phyloP scores from a whole-genome alignment of 2,888 invertebrate genomes.

The Bombyx huttoni region DNA sequence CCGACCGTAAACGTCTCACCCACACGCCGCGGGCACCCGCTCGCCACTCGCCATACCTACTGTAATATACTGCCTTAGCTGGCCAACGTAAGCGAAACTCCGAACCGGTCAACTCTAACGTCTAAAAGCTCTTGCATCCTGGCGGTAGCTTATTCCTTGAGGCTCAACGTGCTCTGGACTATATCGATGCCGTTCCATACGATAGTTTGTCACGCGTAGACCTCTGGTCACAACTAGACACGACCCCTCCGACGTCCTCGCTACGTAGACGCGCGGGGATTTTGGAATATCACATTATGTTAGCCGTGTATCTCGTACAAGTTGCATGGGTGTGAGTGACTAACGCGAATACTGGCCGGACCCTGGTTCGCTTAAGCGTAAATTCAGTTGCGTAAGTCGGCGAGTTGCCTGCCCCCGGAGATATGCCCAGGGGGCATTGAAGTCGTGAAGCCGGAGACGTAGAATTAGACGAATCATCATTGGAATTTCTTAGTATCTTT shows the following conservation, averaged over 20 bases:
- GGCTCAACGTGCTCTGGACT: constrained; percentile 29
- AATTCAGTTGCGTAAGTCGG: constrained; percentile 69
- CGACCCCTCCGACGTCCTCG: constrained; percentile 36
- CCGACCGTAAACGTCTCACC: constrained; percentile 71
- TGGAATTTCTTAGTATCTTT: background rate
- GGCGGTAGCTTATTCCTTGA: constrained; percentile 3
- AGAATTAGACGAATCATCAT: background rate
- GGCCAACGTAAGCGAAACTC: constrained; percentile 26
- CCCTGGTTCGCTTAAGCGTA: constrained; percentile 65
- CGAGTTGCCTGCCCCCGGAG: constrained; percentile 59
- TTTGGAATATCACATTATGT: constrained; percentile 20
- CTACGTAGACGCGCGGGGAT: constrained; percentile 25
- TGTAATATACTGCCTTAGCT: constrained; percentile 38
- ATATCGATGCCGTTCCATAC: constrained; percentile 61
- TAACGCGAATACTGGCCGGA: constrained; percentile 53
- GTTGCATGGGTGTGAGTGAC: constrained; percentile 65
- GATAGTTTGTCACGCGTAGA: constrained; percentile 60
- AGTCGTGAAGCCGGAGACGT: background rate
- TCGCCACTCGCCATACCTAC: constrained; percentile 61
- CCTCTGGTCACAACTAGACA: constrained; percentile 50
- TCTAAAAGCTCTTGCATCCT: no score
- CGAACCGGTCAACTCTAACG: background rate
- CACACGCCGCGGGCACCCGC: constrained; percentile 63
- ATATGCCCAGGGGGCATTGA: constrained; percentile 17
- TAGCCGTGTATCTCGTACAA: constrained; percentile 44